A percentile compares a stretch with the other conserved stretches of the same genome.
Evolutionary conservation across 2,797 vertebrate genomes (phyloP).

Genomic region (Buceros bicornis): DNA sequence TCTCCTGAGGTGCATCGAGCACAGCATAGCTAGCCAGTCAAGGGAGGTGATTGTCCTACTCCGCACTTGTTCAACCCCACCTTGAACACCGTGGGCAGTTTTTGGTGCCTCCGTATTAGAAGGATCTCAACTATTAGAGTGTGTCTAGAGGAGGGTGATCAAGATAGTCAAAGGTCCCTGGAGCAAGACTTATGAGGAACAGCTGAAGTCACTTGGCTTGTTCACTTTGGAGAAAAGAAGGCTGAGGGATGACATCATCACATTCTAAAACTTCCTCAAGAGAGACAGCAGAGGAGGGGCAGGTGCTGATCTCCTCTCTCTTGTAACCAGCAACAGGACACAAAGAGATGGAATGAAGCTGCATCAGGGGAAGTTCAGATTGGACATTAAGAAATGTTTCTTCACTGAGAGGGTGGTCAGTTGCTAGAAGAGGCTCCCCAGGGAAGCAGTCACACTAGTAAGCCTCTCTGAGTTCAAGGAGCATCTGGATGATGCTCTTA

Average conservation of each 20-base stretch:
- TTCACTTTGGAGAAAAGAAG: neutral
- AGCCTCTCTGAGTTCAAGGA: neutral
- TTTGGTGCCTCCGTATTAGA: neutral
- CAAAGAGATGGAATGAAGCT: neutral
- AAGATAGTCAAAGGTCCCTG: neutral
- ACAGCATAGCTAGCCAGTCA: fast-evolving
- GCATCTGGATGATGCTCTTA: neutral
- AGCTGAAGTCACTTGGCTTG: neutral
- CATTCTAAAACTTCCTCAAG: neutral
- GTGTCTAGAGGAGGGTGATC: neutral
- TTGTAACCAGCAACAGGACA: neutral
- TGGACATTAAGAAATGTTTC: neutral
- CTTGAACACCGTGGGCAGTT: neutral
- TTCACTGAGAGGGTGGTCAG: neutral
- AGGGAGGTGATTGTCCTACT: neutral
- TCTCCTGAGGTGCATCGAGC: neutral
- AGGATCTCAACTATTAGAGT: neutral
- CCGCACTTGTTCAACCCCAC: neutral
- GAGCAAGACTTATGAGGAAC: neutral
- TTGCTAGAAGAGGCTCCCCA: neutral
- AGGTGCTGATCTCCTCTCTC: neutral
- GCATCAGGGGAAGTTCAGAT: neutral
- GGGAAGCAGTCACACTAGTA: neutral
- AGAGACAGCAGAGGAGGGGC: neutral
- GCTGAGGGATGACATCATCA: neutral